Percentiles rank a stretch among this genome's conserved stretches.
Conservation (phyloP, 92 coral and sea anemone species). For the Epizoanthus illoricatus region DNA sequence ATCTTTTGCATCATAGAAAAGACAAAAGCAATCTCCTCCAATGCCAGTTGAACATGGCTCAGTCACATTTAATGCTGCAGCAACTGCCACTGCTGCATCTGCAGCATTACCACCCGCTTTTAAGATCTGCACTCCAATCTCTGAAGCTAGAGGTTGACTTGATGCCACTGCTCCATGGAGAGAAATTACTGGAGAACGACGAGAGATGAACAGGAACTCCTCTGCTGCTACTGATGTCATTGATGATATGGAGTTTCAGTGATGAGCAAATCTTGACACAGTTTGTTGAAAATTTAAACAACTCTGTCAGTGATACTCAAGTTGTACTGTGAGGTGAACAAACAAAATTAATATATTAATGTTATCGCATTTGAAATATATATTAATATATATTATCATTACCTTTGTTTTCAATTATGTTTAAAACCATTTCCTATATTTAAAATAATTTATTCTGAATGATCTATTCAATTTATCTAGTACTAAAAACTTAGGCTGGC, state of each 20-base stretch:
- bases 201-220: constrained; percentile 62
- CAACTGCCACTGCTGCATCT: constrained; percentile 94
- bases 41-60: constrained; percentile 94
- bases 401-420: too few relatives aligned
- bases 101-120: constrained; percentile 94
- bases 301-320: too few relatives aligned
- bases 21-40: constrained; percentile 95
- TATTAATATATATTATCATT: too few relatives aligned
- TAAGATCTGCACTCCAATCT: constrained; percentile 77
- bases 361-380: too few relatives aligned
- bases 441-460: too few relatives aligned
- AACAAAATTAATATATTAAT: too few relatives aligned
- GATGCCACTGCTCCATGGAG: constrained; percentile 85
- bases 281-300: neutral
- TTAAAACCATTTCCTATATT: too few relatives aligned
- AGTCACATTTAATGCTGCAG: constrained; percentile 93
- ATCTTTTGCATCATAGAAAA: constrained; percentile 80
- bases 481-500: too few relatives aligned
- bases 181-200: constrained; percentile 90
- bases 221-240: neutral
- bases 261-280: neutral
- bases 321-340: too few relatives aligned
- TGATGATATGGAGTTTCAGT: neutral
- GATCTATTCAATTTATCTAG: too few relatives aligned
- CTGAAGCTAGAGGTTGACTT: constrained; percentile 88